These are phyloP conservation scores for Eupithecia insigniata DNA, from an alignment of 2,888 invertebrate species.

Conservation along the genomic window DNA sequence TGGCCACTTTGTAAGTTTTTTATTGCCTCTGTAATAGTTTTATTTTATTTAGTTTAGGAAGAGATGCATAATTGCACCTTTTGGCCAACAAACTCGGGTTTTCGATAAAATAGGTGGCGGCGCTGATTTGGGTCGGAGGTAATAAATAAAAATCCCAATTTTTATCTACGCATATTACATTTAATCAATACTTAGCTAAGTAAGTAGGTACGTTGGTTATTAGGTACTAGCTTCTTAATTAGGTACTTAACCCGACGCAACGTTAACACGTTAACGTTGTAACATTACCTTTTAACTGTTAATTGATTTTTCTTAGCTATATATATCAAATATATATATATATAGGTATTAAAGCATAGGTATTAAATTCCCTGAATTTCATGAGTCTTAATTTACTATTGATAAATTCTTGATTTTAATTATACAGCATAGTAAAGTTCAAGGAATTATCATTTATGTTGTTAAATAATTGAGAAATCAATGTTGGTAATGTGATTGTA, in stretches of 20 bases:
- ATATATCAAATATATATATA: too few relatives aligned
- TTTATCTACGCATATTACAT: too few relatives aligned
- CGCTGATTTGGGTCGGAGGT: too few relatives aligned
- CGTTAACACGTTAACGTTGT: neutral
- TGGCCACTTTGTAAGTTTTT: too few relatives aligned
- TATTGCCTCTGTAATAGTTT: too few relatives aligned
- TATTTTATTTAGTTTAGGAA: too few relatives aligned
- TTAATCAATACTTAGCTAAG: neutral
- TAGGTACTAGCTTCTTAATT: neutral
- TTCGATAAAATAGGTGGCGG: too few relatives aligned
- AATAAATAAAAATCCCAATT: too few relatives aligned
- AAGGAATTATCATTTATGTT: neutral
- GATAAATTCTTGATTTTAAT: neutral
- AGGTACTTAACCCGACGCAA: neutral
- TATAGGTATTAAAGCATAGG: neutral
- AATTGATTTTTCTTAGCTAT: neutral
- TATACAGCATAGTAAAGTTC: neutral
- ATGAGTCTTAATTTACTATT: neutral
- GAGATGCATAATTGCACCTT: too few relatives aligned
- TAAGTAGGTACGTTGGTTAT: neutral
- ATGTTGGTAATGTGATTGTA: neutral
- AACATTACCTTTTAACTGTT: slow-evolving; percentile 1
- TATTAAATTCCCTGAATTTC: neutral
- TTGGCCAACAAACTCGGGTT: too few relatives aligned
- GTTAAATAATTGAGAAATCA: neutral